Percentiles rank a stretch among this genome's conserved stretches.
Conservation (phyloP, 1,140 invertebrate genomes). For the Limonius californicus region DNA sequence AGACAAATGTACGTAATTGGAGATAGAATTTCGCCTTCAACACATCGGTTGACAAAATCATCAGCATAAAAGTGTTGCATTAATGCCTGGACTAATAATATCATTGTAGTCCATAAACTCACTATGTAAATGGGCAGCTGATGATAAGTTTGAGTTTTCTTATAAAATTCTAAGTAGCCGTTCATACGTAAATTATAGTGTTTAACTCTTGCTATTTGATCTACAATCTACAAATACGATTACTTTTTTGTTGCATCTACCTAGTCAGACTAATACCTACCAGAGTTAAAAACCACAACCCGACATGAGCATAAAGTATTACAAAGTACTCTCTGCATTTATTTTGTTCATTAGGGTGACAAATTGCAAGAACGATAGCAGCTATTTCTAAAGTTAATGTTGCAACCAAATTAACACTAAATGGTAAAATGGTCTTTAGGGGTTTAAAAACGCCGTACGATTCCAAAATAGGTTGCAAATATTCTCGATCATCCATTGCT, state of each 20-base stretch:
- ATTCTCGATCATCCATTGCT: constrained; percentile 54
- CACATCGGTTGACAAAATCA: constrained; percentile 57
- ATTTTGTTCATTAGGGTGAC: constrained; percentile 53
- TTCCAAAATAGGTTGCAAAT: constrained; percentile 50
- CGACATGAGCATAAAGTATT: constrained; percentile 59
- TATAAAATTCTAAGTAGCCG: constrained; percentile 66
- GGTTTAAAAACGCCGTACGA: constrained; percentile 52
- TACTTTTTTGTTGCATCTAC: no score
- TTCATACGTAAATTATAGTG: constrained; percentile 58
- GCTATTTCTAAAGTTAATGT: constrained; percentile 55
- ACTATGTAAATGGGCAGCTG: constrained; percentile 59
- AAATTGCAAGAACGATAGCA: constrained; percentile 54
- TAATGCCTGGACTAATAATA: constrained; percentile 56
- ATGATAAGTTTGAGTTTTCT: constrained; percentile 56
- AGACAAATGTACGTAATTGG: constrained; percentile 55
- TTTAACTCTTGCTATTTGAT: constrained; percentile 54
- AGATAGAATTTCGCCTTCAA: constrained; percentile 53
- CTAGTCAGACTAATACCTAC: constrained; percentile 46
- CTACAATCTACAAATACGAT: constrained; percentile 51
- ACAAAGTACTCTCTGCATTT: constrained; percentile 65
- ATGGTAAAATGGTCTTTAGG: constrained; percentile 49
- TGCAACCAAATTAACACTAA: constrained; percentile 49
- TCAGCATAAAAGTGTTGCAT: constrained; percentile 61
- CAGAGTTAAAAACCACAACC: constrained; percentile 60
- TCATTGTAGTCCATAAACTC: constrained; percentile 59